Conservation (phyloP, 1,140 invertebrate species). For the Xylocopa sonorina region DNA sequence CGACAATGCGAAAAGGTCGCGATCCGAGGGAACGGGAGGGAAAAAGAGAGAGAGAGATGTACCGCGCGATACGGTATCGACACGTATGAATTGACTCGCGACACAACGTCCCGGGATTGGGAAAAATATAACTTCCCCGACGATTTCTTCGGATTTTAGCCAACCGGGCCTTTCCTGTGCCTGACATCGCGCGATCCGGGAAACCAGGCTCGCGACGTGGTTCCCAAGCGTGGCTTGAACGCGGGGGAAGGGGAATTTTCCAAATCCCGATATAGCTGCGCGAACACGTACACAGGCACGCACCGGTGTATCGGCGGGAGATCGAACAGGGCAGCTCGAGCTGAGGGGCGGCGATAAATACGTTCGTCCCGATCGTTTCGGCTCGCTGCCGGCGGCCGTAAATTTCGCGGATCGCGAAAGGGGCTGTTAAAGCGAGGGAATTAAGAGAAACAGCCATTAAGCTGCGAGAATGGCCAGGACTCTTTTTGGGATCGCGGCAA, state of each 20-base stretch:
- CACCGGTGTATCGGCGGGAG: background rate
- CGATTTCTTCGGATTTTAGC: background rate
- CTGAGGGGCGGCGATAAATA: constrained; percentile 2
- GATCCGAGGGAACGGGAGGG: background rate
- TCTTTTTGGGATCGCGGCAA: constrained; percentile 26
- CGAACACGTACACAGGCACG: background rate
- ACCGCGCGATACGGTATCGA: constrained; percentile 7
- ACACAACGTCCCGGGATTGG: background rate
- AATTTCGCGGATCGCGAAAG: constrained; percentile 23
- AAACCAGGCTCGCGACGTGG: background rate
- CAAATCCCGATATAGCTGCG: too few species aligned
- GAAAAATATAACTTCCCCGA: constrained; percentile 1
- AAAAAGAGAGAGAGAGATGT: background rate
- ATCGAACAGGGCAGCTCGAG: background rate
- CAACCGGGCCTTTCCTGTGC: background rate
- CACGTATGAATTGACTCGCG: constrained; percentile 2
- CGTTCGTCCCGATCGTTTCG: constrained; percentile 18
- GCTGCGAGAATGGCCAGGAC: constrained; percentile 33
- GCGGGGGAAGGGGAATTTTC: background rate
- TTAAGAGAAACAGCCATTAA: constrained; percentile 55
- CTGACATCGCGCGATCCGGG: background rate
- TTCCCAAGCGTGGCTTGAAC: background rate
- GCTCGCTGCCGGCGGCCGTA: background rate
- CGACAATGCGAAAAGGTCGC: too few species aligned
- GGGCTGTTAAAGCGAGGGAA: constrained; percentile 54